These are phyloP conservation scores for Manduca sexta DNA, from an alignment of 1,140 invertebrate species.

Conservation along the genomic window DNA sequence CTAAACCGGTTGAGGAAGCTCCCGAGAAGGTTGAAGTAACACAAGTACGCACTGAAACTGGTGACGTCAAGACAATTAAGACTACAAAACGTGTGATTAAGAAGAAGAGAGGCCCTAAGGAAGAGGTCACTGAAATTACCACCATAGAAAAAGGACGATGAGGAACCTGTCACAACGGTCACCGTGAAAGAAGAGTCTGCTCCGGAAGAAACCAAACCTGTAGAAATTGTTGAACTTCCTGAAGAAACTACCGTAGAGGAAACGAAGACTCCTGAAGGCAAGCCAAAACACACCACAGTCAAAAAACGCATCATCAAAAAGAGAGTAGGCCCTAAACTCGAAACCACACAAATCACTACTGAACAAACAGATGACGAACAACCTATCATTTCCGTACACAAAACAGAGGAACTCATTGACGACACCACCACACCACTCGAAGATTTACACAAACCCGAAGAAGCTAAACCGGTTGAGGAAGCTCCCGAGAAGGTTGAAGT, in stretches of 20 bases:
- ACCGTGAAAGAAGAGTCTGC: slow-evolving; percentile 30
- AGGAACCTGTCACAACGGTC: slow-evolving; percentile 33
- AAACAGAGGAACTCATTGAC: slow-evolving; percentile 3
- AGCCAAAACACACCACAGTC: slow-evolving; percentile 10
- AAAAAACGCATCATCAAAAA: slow-evolving; percentile 45
- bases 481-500: slow-evolving; percentile 2
- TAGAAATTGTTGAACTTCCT: slow-evolving; percentile 27
- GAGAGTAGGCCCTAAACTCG: slow-evolving; percentile 13
- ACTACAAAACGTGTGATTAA: slow-evolving; percentile 22
- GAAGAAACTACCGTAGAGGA: slow-evolving; percentile 18
- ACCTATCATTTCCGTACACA: slow-evolving; percentile 2
- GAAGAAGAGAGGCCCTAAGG: slow-evolving; percentile 19
- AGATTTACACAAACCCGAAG: neutral
- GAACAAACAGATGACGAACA: slow-evolving; percentile 2
- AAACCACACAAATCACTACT: slow-evolving; percentile 5
- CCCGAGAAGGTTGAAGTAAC: slow-evolving; percentile 34
- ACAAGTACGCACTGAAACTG: slow-evolving; percentile 13
- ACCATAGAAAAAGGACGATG: slow-evolving; percentile 1
- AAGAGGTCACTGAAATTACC: slow-evolving; percentile 3
- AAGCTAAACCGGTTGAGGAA: neutral
- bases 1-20: slow-evolving; percentile 36
- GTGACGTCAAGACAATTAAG: slow-evolving; percentile 8
- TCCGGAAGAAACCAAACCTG: slow-evolving; percentile 15
- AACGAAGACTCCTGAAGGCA: slow-evolving; percentile 15
- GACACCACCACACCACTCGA: slow-evolving; percentile 2